phyloP scores from a whole-genome alignment of 2,113 vertebrate genomes.

The Silurus meridionalis region DNA sequence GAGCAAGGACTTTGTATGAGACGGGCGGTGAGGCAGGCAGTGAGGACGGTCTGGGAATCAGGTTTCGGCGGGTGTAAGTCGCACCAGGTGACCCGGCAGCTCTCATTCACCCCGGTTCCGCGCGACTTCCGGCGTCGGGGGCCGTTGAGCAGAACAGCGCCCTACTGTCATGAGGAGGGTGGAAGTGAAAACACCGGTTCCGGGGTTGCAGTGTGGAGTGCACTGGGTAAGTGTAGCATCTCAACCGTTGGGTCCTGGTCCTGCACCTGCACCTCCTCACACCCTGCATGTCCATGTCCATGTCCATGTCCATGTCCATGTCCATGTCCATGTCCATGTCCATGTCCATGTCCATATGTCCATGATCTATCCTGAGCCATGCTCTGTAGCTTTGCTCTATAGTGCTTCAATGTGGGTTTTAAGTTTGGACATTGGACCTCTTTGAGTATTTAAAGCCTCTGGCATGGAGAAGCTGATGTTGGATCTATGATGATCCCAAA shows the following conservation, averaged over 20 bases:
- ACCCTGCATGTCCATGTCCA: background rate
- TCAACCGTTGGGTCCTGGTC: background rate
- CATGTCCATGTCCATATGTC: no score
- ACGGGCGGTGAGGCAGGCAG: background rate
- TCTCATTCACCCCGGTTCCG: background rate
- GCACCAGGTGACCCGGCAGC: background rate
- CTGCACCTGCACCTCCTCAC: background rate
- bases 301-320: no score
- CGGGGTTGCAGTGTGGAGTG: conserved; percentile 22
- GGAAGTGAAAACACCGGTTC: background rate
- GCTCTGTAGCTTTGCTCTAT: no score
- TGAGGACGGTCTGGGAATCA: background rate
- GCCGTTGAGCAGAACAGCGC: conserved; percentile 34
- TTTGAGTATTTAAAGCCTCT: no score
- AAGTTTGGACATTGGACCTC: no score
- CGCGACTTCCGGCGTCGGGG: conserved; percentile 18
- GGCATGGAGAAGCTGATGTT: no score
- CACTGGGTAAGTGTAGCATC: conserved; percentile 41
- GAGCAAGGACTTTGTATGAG: conserved; percentile 4
- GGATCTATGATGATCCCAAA: no score
- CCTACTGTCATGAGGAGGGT: background rate
- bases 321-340: no score
- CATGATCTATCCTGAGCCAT: background rate
- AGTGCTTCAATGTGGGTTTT: no score
- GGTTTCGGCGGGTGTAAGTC: background rate